Evolutionary conservation across 2,888 invertebrate species (phyloP), one percentile per base, ranked within the genome.

Genomic region (Tachystola acroxantha): DNA sequence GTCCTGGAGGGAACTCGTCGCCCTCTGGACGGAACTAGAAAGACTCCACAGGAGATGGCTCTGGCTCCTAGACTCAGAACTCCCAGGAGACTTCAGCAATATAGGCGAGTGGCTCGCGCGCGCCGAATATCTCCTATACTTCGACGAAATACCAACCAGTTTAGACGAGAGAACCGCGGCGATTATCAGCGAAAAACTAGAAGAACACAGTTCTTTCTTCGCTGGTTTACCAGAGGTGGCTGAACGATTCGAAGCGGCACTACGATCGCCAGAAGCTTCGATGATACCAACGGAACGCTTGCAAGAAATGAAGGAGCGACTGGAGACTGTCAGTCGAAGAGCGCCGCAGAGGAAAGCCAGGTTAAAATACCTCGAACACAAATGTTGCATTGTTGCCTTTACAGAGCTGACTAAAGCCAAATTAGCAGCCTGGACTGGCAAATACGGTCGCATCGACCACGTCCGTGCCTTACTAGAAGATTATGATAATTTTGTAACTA

Each of bases 351-450:
- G 96, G 50, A 91, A 95, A 65, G 93, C 96, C 39, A 91, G 92
- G 68, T 89, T 96, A 65, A 96, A 96, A 79, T 96, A 94, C 88
- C 88, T 96, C 50, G 96, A 96, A 79, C 96, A 96, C 80, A 96
- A 96, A 86, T 96, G 96, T 79, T 96, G 96, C 79, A 90, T 98
- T 57, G 93, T 97, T 60, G 96, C 96, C 44, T 96, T 97, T 82
- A 91, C 98, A 39, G 94, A 95, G 72, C 88, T 96, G 48, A 94
- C 97, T 25, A 97, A 97, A 87, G 93, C 92, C 40, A 97, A 97
- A 74, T 88, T 97, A 53, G 92, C 93, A 65, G 88, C 91, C 33
- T 98, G 97, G 97, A 95, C 94, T 45, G 92, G 94, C 20, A 97
- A 96, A 75, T 97, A 95, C 64, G 96, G 96, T 27, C 89, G 91